Evolutionary conservation across 1,140 invertebrate genomes (phyloP).

Genomic region (Leptonema lineaticorne): DNA sequence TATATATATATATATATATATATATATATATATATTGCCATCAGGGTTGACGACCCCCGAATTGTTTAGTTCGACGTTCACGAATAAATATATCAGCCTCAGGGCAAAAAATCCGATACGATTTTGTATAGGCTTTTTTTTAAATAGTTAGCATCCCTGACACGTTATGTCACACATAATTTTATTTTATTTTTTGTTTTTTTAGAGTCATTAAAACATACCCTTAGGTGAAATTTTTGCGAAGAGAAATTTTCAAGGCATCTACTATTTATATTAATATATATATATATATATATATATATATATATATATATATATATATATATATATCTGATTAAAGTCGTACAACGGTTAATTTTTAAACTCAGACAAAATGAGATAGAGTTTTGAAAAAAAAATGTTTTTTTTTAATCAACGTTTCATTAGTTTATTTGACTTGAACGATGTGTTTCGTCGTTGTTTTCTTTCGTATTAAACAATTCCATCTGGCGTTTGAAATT

Average conservation of each 20-base stretch:
- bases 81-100: slow-evolving; percentile 25
- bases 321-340: too few species aligned
- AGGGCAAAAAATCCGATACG: background rate
- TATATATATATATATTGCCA: background rate
- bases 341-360: slow-evolving; percentile 22
- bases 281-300: too few species aligned
- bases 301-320: too few species aligned
- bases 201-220: slow-evolving; percentile 38
- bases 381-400: too few species aligned
- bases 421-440: background rate
- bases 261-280: too few species aligned
- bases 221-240: slow-evolving; percentile 14
- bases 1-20: too few species aligned
- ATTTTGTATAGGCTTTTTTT: background rate
- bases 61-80: background rate
- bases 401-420: too few species aligned
- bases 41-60: slow-evolving; percentile 19
- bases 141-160: too few species aligned
- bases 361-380: background rate
- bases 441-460: background rate
- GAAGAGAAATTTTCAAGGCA: too few species aligned
- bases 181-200: too few species aligned
- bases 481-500: background rate
- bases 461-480: background rate
- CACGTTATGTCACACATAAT: slow-evolving; percentile 29